Conservation (phyloP, 2,113 vertebrate genomes). For the Hemiscyllium ocellatum region DNA sequence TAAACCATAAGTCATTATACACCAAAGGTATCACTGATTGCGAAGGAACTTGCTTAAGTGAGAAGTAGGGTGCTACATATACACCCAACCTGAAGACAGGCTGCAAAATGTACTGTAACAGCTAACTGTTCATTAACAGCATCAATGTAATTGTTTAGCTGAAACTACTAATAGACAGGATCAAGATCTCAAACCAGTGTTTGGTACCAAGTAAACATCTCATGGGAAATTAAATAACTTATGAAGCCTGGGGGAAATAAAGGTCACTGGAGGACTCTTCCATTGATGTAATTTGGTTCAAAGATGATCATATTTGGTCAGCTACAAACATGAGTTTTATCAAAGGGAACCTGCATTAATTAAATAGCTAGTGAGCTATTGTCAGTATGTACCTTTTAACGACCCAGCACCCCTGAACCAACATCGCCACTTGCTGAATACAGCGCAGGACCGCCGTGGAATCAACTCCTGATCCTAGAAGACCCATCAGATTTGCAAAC, state of each 20-base stretch:
- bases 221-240: neutral
- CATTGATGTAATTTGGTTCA: neutral
- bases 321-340: too few relatives aligned
- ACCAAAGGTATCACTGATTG: neutral
- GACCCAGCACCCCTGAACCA: constrained; percentile 97
- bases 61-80: neutral
- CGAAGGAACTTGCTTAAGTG: neutral
- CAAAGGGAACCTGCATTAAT: neutral
- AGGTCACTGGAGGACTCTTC: neutral
- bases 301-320: neutral
- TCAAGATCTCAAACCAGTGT: neutral
- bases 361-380: neutral
- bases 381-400: constrained; percentile 77
- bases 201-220: neutral
- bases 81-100: neutral
- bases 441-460: constrained; percentile 81
- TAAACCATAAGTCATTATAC: neutral
- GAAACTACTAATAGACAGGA: neutral
- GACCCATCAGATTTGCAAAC: constrained; percentile 90
- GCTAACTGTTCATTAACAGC: neutral
- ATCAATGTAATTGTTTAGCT: neutral
- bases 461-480: constrained; percentile 79
- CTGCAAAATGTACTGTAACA: neutral
- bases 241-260: neutral
- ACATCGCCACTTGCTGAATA: constrained; percentile 96